phyloP scores from a whole-genome alignment of 2,888 invertebrate species.

The Oscheius sp. region DNA sequence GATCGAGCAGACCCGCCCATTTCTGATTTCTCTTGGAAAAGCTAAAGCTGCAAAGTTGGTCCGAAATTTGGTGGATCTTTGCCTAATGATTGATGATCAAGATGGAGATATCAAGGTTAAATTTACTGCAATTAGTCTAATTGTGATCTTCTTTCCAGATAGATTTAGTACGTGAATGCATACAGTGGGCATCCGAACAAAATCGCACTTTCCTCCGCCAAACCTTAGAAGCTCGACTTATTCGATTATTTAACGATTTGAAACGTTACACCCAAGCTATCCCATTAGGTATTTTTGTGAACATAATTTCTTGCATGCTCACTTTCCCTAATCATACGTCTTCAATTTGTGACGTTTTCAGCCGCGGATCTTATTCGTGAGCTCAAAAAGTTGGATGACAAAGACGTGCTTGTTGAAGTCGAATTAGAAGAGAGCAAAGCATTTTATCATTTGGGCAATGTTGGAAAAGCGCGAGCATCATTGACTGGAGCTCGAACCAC shows the following conservation, averaged over 20 bases:
- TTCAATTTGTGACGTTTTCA: slow-evolving; percentile 45
- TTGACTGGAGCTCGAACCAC: slow-evolving; percentile 98
- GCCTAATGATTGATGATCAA: slow-evolving; percentile 93
- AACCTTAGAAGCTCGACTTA: slow-evolving; percentile 91
- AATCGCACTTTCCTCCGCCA: slow-evolving; percentile 95
- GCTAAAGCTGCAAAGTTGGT: slow-evolving; percentile 99
- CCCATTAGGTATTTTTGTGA: slow-evolving; percentile 72
- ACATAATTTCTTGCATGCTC: background rate
- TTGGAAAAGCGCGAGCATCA: slow-evolving; percentile 87
- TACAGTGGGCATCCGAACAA: slow-evolving; percentile 99
- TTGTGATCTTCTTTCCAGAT: slow-evolving; percentile 73
- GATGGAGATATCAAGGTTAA: slow-evolving; percentile 80
- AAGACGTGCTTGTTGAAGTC: slow-evolving; percentile 96
- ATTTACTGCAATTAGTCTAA: background rate
- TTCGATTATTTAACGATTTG: slow-evolving; percentile 84
- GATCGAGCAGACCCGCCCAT: slow-evolving; percentile 83
- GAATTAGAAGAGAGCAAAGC: slow-evolving; percentile 97
- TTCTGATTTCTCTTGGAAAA: slow-evolving; percentile 93
- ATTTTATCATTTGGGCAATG: slow-evolving; percentile 94
- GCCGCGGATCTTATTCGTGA: slow-evolving; percentile 84
- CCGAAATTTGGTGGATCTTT: slow-evolving; percentile 93
- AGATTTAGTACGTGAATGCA: slow-evolving; percentile 84
- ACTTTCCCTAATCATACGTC: no score
- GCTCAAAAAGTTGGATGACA: slow-evolving; percentile 97
- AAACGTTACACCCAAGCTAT: slow-evolving; percentile 72